These are phyloP conservation scores for Anoura caudifer DNA, from an alignment of 2,113 vertebrate genomes.

Conservation along the genomic window DNA sequence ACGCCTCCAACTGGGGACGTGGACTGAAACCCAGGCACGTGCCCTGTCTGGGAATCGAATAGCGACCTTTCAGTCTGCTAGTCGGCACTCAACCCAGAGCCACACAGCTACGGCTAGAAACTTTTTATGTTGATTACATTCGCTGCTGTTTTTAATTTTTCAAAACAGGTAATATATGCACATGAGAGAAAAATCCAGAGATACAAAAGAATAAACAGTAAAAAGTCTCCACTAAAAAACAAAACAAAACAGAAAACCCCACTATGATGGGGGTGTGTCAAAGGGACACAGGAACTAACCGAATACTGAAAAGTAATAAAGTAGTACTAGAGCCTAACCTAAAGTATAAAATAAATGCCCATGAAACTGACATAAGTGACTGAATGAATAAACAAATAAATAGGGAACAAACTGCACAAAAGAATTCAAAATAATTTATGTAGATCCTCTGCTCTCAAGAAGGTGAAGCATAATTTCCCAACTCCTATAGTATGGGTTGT, in stretches of 20 bases:
- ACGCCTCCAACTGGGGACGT: too few relatives aligned
- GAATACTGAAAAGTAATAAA: background rate
- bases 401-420: background rate
- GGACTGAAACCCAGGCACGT: too few relatives aligned
- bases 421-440: background rate
- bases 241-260: too few relatives aligned
- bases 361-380: background rate
- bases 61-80: too few relatives aligned
- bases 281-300: background rate
- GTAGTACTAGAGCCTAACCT: background rate
- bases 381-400: background rate
- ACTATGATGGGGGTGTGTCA: background rate
- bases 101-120: background rate
- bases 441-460: background rate
- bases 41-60: too few relatives aligned
- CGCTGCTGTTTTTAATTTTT: background rate
- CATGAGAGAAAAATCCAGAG: background rate
- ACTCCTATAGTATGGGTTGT: background rate
- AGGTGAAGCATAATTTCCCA: background rate
- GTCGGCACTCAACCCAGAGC: too few relatives aligned
- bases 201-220: background rate
- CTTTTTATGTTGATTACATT: background rate
- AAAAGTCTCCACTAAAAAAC: background rate
- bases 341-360: background rate
- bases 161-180: background rate